Percentiles rank a stretch among this genome's conserved stretches.
Evolutionary conservation across 2,113 vertebrate species (phyloP).

Genomic region (Todiramphus chloris): DNA sequence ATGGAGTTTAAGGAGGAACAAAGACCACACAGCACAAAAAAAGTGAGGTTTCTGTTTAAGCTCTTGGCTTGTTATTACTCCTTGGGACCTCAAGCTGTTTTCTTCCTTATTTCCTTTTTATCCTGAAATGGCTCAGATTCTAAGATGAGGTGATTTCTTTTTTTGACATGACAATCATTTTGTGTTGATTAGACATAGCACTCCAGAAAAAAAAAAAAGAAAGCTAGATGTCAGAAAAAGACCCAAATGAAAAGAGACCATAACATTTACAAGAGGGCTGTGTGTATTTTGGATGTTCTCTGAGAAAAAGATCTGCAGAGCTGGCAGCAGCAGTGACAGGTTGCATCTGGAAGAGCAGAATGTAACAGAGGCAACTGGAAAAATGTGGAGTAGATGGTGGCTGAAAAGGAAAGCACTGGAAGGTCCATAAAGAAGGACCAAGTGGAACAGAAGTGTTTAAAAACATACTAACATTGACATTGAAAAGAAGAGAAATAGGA

Average conservation of each 20-base stretch:
- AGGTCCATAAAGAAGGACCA: not conserved
- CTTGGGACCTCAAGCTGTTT: not conserved
- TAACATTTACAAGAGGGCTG: not conserved
- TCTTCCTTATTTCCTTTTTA: not conserved
- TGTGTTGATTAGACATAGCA: not conserved
- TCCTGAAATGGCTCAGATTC: not conserved
- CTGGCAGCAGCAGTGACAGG: not conserved
- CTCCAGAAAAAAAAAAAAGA: not conserved
- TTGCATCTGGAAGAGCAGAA: not conserved
- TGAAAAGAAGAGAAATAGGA: not conserved
- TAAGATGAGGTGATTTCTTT: not conserved
- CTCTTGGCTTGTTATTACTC: not conserved
- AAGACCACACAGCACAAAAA: slow-evolving; percentile 1
- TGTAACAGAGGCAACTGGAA: not conserved
- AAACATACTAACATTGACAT: not conserved
- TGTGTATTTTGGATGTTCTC: not conserved
- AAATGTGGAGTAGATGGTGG: not conserved
- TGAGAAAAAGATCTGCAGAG: not conserved
- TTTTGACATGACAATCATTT: not conserved
- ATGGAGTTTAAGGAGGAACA: not conserved
- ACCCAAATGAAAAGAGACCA: not conserved
- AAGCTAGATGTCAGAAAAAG: not conserved
- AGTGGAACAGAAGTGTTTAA: not conserved
- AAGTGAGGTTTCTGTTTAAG: slow-evolving; percentile 3
- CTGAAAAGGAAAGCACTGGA: not conserved